Base-by-base conservation (phyloP, 2,797 vertebrate species). In the Pygocentrus nattereri region DNA sequence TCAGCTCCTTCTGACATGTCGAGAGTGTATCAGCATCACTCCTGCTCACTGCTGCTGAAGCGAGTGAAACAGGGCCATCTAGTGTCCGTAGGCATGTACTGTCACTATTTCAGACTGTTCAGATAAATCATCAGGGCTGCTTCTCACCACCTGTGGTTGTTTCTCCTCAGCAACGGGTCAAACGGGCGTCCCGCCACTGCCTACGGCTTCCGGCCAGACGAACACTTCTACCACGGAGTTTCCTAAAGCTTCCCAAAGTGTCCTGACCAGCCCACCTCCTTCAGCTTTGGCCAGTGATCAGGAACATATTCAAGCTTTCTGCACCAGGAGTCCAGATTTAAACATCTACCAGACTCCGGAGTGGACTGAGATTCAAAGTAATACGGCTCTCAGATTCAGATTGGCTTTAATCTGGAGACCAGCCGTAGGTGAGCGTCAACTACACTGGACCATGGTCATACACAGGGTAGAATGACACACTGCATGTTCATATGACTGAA, bases 201-300 rank as follows among this genome's bases (percentile, higher is more conserved):
- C 0, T 99, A 99, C 0, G 97, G 97, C 74, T 98, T 96, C 85
- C 96, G 97, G 83, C 96, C 97, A 0, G 97, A 99, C 2, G 97
- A 99, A 23, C 95, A 95, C 0, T 97, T 94, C 81, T 96, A 95
- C 91, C 97, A 89, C 0, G 94, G 91, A 34, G 87, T 92, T 34
- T 74, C 74, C 79, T 97, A 90, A 83, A 82, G 34, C 11, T 27
- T 44, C 41, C 41, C 41, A 1, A 52, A 58, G 16, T 21, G 0
- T n/a, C 38, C 8, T 61, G 50, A 16, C 16, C 64, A 7, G 50
- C 52, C 27, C 44, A 74, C 21, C 7, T 31, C 15, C 1, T 47
- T n/a, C 12, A 7, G 31, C 31, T 2, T 19, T 16, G 18, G 18
- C 71, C 34, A 64, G 16, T 18, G 56, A 21, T 27, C 61, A n/a